phyloP scores from a whole-genome alignment of 2,797 vertebrate genomes.

The Leucoraja ocellata region DNA sequence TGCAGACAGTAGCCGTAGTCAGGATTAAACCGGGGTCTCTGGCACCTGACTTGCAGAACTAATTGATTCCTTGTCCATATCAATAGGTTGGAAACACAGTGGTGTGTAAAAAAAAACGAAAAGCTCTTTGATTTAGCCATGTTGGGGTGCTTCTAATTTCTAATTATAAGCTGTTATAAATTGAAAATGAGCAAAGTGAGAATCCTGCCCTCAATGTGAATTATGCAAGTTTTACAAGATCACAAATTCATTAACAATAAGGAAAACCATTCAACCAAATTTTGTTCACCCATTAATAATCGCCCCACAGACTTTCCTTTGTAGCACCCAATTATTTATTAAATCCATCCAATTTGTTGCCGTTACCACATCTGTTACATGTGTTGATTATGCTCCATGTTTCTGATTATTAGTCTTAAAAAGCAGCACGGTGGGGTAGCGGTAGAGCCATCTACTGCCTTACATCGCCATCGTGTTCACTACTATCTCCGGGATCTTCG shows the following conservation, averaged over 20 bases:
- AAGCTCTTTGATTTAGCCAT: background rate
- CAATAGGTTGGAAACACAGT: background rate
- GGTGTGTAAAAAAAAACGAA: background rate
- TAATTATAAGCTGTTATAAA: background rate
- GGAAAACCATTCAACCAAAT: background rate
- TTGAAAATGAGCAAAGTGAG: background rate
- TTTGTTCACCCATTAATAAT: background rate
- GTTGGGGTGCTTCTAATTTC: background rate
- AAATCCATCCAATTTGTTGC: background rate
- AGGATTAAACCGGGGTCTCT: too few species aligned
- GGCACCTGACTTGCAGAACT: too few species aligned
- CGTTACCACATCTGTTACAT: background rate
- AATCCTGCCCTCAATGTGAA: background rate
- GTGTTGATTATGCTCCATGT: background rate
- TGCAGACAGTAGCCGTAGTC: too few species aligned
- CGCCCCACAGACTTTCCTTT: background rate
- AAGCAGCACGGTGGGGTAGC: too few species aligned
- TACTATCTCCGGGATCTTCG: too few species aligned
- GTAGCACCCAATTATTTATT: background rate
- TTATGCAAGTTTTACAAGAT: conserved; percentile 7
- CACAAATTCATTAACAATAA: conserved; percentile 3
- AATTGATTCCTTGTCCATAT: too few species aligned
- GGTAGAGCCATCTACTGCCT: too few species aligned
- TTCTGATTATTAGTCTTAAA: background rate
- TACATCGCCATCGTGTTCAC: too few species aligned